phyloP scores from a whole-genome alignment of 2,113 vertebrate genomes.

The Stigmatopora argus region DNA sequence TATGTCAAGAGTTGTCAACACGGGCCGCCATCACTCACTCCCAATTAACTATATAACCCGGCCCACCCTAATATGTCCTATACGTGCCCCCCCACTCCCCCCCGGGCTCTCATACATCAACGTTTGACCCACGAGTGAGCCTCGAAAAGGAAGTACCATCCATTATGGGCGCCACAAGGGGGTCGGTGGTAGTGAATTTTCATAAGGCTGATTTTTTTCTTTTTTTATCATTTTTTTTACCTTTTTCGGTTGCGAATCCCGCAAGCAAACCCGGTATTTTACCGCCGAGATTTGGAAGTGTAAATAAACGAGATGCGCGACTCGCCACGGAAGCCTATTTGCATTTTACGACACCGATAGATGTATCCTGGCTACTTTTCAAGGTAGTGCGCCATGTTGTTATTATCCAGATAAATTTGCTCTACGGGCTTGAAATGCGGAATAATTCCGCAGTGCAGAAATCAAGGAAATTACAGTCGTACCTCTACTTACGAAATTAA shows the following conservation, averaged over 20 bases:
- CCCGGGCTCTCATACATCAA: constrained; percentile 65
- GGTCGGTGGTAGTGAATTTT: constrained; percentile 34
- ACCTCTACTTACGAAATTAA: background rate
- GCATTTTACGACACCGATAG: background rate
- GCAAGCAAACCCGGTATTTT: constrained; percentile 4
- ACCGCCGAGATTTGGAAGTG: background rate
- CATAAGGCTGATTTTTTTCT: constrained; percentile 41
- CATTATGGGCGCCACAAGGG: constrained; percentile 64
- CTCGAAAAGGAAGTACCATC: constrained; percentile 55
- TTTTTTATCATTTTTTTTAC: constrained; percentile 1
- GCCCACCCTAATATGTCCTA: constrained; percentile 44
- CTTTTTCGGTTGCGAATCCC: constrained; percentile 24
- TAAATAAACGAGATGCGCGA: background rate
- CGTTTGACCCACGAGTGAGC: constrained; percentile 43
- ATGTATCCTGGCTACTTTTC: background rate
- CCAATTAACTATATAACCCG: constrained; percentile 42
- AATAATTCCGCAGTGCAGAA: background rate
- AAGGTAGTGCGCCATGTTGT: background rate
- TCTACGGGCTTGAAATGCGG: background rate
- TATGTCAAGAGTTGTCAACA: constrained; percentile 50
- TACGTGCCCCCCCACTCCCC: constrained; percentile 46
- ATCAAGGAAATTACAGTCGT: background rate
- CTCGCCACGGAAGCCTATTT: background rate
- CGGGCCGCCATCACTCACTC: constrained; percentile 45
- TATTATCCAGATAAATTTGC: background rate